These are phyloP conservation scores for Agriopis leucophaearia DNA, from an alignment of 2,888 invertebrate species.

Conservation along the genomic window DNA sequence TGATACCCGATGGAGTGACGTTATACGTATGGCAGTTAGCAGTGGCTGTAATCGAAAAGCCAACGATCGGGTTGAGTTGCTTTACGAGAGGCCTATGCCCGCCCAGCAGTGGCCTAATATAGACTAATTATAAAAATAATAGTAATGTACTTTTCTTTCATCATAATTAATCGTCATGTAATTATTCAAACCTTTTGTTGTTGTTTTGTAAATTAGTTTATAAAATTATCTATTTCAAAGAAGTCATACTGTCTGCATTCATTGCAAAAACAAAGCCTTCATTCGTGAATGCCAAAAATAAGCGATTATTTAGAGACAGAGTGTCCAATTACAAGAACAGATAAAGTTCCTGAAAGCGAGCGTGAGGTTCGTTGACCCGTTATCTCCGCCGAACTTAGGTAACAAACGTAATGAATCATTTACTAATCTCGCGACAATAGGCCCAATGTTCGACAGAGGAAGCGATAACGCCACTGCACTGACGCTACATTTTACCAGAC, in stretches of 20 bases:
- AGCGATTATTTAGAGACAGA: constrained; percentile 25
- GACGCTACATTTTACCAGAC: constrained; percentile 3
- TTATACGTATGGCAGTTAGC: too few relatives aligned
- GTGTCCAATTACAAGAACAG: constrained; percentile 19
- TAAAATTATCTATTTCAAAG: too few relatives aligned
- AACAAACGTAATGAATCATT: constrained; percentile 72
- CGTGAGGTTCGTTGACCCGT: constrained; percentile 44
- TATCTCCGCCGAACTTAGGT: constrained; percentile 54
- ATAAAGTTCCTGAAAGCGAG: constrained; percentile 41
- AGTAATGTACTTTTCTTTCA: too few relatives aligned
- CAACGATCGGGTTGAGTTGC: too few relatives aligned
- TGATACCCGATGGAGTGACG: too few relatives aligned
- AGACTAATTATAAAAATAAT: too few relatives aligned
- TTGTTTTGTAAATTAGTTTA: too few relatives aligned
- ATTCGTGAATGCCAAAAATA: constrained; percentile 7
- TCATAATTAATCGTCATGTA: too few relatives aligned
- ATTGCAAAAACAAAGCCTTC: background rate
- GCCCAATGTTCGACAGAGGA: constrained; percentile 72
- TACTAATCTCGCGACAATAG: constrained; percentile 73
- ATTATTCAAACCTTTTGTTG: too few relatives aligned
- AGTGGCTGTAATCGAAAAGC: too few relatives aligned
- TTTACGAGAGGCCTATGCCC: too few relatives aligned
- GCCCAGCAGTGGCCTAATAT: too few relatives aligned
- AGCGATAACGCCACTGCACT: constrained; percentile 73
- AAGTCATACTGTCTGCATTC: background rate